These are phyloP conservation scores for Numenius phaeopus DNA, from an alignment of 2,797 vertebrate species.

Conservation along the genomic window DNA sequence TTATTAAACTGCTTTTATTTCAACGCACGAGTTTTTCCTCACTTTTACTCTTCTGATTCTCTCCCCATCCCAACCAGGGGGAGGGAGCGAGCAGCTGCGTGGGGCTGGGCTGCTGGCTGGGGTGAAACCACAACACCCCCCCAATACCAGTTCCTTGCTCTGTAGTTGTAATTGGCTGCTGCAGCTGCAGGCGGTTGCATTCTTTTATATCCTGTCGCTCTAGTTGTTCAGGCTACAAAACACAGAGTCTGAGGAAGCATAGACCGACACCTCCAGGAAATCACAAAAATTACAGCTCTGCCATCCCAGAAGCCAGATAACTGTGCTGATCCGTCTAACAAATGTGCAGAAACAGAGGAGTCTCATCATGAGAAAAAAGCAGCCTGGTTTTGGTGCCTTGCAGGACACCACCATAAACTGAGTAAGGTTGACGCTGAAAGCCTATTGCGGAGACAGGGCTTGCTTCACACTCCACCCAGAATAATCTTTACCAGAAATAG, in stretches of 20 bases:
- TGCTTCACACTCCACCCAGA: too few species aligned
- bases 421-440: neutral
- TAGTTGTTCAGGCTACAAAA: neutral
- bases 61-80: neutral
- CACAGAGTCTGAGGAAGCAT: fast-evolving
- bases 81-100: neutral
- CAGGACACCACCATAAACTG: neutral
- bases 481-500: neutral
- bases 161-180: neutral
- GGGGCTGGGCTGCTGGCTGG: neutral
- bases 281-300: neutral
- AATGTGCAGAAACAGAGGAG: neutral
- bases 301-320: neutral
- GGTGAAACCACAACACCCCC: neutral
- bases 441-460: neutral
- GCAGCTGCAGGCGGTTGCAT: neutral
- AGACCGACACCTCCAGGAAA: neutral
- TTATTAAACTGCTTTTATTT: neutral
- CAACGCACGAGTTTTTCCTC: neutral
- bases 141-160: neutral
- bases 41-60: neutral
- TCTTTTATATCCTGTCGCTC: neutral
- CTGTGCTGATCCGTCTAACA: neutral
- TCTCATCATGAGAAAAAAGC: neutral
- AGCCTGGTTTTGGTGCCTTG: neutral